Conservation (phyloP, 2,797 vertebrate genomes). For the Buceros bicornis region DNA sequence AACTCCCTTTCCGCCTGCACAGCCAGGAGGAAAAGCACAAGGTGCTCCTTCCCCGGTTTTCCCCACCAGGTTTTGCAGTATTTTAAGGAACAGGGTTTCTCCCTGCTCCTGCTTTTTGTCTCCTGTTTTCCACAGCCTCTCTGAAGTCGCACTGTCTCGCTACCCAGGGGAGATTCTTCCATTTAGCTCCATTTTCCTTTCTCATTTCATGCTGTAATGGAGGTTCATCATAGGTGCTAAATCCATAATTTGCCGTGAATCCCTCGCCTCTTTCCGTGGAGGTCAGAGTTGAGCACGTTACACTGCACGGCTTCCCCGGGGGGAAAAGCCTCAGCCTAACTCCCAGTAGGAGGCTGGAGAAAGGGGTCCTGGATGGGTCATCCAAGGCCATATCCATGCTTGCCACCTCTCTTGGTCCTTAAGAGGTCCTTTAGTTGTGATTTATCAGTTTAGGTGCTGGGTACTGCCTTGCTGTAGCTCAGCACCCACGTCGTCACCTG, state of each 20-base stretch:
- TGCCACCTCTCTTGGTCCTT: not conserved
- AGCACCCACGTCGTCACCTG: not conserved
- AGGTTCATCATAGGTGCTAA: slow-evolving; percentile 80
- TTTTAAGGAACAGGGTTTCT: slow-evolving; percentile 26
- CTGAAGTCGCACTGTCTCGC: not conserved
- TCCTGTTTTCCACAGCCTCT: not conserved
- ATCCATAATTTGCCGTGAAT: slow-evolving; percentile 80
- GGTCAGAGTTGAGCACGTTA: slow-evolving; percentile 41
- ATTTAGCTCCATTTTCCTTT: slow-evolving; percentile 79
- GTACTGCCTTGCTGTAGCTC: not conserved
- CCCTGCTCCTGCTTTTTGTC: not conserved
- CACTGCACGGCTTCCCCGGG: not conserved
- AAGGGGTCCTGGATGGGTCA: not conserved
- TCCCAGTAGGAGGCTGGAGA: not conserved
- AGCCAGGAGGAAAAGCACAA: not conserved
- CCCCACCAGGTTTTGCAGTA: not conserved
- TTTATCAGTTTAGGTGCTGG: not conserved
- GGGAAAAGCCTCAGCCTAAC: not conserved
- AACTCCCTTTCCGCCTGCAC: not conserved
- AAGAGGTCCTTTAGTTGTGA: not conserved
- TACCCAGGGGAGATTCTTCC: slow-evolving; percentile 71
- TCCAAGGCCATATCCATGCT: not conserved
- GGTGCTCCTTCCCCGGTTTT: not conserved
- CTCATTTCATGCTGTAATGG: slow-evolving; percentile 83
- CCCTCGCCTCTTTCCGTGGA: slow-evolving; percentile 38